Evolutionary conservation across 2,113 vertebrate genomes (phyloP).

Genomic region (Bothrops jararaca): DNA sequence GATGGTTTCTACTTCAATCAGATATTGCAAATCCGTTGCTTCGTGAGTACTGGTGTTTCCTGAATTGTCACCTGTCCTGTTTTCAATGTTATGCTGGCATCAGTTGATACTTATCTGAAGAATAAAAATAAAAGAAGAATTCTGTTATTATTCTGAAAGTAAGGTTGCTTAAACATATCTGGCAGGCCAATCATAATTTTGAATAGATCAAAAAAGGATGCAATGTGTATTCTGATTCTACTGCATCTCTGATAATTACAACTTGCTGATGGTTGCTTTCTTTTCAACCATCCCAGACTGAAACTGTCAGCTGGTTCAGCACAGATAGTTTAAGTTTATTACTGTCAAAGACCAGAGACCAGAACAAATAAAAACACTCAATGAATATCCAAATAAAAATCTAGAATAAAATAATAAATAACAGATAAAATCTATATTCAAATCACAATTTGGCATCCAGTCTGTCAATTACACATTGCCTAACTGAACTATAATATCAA

Average conservation of each 20-base stretch:
- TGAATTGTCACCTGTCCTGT: conserved; percentile 48
- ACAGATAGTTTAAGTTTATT: not conserved
- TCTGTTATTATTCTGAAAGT: conserved; percentile 1
- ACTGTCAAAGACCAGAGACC: no score
- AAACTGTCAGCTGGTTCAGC: not conserved
- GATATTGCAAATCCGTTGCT: conserved; percentile 34
- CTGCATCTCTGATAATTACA: not conserved
- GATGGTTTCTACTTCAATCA: conserved; percentile 62
- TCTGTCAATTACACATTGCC: no score
- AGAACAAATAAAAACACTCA: no score
- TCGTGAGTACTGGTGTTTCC: conserved; percentile 33
- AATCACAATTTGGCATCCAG: no score
- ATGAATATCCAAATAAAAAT: no score
- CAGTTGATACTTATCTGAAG: conserved; percentile 63
- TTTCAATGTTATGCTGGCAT: conserved; percentile 55
- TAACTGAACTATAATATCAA: no score
- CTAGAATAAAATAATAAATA: no score
- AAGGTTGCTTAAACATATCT: conserved; percentile 5
- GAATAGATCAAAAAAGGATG: not conserved
- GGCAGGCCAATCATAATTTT: not conserved
- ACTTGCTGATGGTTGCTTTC: not conserved
- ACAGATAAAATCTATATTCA: no score
- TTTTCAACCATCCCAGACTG: not conserved
- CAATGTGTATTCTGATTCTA: not conserved
- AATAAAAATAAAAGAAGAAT: not conserved